Evolutionary conservation across 2,113 vertebrate genomes (phyloP).

Genomic region (Barbus barbus): DNA sequence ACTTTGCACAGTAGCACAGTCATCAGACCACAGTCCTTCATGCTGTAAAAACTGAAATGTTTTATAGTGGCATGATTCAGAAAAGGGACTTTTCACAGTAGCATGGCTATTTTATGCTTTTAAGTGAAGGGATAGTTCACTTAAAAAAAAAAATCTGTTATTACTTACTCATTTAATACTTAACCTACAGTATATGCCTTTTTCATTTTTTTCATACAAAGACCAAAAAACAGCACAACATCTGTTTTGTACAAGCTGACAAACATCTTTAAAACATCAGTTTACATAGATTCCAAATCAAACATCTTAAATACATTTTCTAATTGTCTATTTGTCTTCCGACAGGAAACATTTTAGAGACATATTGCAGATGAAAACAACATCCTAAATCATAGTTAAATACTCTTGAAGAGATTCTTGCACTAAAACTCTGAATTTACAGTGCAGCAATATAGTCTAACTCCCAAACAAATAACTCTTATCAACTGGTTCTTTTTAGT

Average conservation of each 20-base stretch:
- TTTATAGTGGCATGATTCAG: conserved; percentile 10
- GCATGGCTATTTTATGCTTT: background rate
- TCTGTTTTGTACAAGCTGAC: background rate
- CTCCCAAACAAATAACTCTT: background rate
- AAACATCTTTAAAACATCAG: background rate
- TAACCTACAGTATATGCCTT: background rate
- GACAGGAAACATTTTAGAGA: background rate
- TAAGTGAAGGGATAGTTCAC: background rate
- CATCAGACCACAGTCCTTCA: background rate
- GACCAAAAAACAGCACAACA: background rate
- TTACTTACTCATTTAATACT: background rate
- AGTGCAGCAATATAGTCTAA: background rate
- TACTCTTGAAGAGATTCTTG: background rate
- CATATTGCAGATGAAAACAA: background rate
- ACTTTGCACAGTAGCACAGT: conserved; percentile 48
- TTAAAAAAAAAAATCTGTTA: background rate
- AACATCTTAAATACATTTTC: background rate
- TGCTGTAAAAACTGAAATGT: conserved; percentile 7
- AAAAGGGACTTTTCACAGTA: conserved; percentile 5
- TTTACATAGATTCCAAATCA: background rate
- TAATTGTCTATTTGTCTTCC: background rate
- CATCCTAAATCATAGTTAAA: background rate
- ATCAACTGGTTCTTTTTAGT: background rate
- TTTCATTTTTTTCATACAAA: background rate
- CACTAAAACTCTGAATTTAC: background rate